These are phyloP conservation scores for Coendou prehensilis DNA, from an alignment of 2,797 vertebrate species.

Conservation along the genomic window DNA sequence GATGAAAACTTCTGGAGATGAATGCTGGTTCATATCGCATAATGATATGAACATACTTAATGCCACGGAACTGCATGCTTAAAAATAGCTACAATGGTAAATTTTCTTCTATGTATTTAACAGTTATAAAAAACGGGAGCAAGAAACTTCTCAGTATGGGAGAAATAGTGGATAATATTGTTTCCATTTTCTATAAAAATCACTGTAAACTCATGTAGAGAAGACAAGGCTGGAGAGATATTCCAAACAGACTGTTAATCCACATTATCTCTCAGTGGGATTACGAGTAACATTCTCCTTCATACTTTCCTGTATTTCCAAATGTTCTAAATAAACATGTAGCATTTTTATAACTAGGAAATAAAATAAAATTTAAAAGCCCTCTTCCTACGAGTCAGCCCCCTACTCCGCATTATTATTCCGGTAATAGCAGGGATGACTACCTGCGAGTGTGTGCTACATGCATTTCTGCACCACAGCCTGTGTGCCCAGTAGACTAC, in stretches of 20 bases:
- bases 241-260: not conserved
- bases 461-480: not conserved
- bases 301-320: slow-evolving; percentile 13
- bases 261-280: not conserved
- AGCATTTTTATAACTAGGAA: slow-evolving; percentile 6
- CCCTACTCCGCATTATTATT: not conserved
- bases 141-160: not conserved
- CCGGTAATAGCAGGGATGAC: not conserved
- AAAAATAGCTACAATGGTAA: not conserved
- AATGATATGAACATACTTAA: not conserved
- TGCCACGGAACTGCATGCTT: not conserved
- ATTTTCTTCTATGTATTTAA: not conserved
- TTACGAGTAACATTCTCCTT: not conserved
- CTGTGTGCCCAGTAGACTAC: not conserved
- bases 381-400: not conserved
- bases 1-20: not conserved
- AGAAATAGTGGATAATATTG: not conserved
- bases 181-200: slow-evolving; percentile 20
- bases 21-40: not conserved
- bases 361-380: not conserved
- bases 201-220: not conserved
- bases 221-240: not conserved
- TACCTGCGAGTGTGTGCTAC: not conserved
- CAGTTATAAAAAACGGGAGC: not conserved
- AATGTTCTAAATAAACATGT: not conserved